phyloP scores from a whole-genome alignment of 2,113 vertebrate species.

The Anthoscopus minutus region DNA sequence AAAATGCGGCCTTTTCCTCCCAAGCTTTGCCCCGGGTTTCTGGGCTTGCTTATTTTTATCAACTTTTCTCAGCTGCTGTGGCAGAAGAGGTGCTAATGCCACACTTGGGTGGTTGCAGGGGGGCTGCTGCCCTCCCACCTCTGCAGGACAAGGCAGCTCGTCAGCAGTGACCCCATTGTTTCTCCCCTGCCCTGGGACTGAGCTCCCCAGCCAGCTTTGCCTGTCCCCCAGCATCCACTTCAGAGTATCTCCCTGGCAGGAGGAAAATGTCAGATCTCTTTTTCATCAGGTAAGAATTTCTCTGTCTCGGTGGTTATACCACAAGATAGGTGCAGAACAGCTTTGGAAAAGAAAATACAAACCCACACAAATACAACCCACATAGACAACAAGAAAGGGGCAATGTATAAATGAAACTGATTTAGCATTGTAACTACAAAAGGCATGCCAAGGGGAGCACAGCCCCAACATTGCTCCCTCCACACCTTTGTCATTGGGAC shows the following conservation, averaged over 20 bases:
- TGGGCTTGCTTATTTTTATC: background rate
- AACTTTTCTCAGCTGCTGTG: background rate
- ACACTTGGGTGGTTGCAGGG: fast-evolving
- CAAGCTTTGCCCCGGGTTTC: background rate
- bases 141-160: background rate
- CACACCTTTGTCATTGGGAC: background rate
- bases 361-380: background rate
- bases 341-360: background rate
- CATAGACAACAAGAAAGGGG: background rate
- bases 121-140: background rate
- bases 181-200: background rate
- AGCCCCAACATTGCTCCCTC: background rate
- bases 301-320: background rate
- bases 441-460: background rate
- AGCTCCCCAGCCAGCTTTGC: background rate
- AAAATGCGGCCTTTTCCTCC: background rate
- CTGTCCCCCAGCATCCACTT: background rate
- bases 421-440: background rate
- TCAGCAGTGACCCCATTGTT: fast-evolving
- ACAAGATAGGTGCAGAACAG: background rate
- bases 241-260: background rate
- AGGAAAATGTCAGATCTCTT: background rate
- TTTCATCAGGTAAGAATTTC: background rate
- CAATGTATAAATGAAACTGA: background rate
- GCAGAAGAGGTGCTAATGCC: background rate